Evolutionary conservation across 2,797 vertebrate genomes (phyloP).

Genomic region (Iguana delicatissima): DNA sequence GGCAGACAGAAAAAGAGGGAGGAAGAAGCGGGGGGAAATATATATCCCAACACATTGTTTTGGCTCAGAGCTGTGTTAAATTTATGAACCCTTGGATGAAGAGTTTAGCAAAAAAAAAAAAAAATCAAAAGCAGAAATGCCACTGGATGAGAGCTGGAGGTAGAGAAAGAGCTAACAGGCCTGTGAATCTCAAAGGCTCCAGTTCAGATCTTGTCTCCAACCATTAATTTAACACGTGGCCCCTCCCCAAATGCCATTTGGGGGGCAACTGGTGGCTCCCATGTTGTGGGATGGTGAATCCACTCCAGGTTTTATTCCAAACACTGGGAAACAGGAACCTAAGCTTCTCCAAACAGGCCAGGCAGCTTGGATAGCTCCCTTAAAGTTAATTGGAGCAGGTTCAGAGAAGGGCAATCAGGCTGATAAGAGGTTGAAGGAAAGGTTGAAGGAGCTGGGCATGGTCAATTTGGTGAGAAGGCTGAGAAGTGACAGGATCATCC

Average conservation of each 20-base stretch:
- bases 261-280: not conserved
- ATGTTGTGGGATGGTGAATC: not conserved
- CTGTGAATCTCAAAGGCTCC: not conserved
- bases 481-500: too few species aligned
- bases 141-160: not conserved
- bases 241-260: not conserved
- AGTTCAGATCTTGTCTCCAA: too few species aligned
- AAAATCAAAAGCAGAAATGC: not conserved
- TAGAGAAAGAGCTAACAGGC: not conserved
- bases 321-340: too few species aligned
- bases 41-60: constrained; percentile 1
- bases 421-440: too few species aligned
- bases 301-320: too few species aligned
- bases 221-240: not conserved
- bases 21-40: not conserved
- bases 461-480: too few species aligned
- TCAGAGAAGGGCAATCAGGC: too few species aligned
- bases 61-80: constrained; percentile 26
- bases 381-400: too few species aligned
- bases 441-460: too few species aligned
- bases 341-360: too few species aligned
- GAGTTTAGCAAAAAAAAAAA: not conserved
- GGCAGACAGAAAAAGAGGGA: not conserved
- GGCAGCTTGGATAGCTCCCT: too few species aligned
- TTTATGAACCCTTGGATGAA: constrained; percentile 20